Percentiles rank a stretch among this genome's conserved stretches.
Conservation (phyloP, 2,113 vertebrate species). For the Halichoeres trimaculatus region DNA sequence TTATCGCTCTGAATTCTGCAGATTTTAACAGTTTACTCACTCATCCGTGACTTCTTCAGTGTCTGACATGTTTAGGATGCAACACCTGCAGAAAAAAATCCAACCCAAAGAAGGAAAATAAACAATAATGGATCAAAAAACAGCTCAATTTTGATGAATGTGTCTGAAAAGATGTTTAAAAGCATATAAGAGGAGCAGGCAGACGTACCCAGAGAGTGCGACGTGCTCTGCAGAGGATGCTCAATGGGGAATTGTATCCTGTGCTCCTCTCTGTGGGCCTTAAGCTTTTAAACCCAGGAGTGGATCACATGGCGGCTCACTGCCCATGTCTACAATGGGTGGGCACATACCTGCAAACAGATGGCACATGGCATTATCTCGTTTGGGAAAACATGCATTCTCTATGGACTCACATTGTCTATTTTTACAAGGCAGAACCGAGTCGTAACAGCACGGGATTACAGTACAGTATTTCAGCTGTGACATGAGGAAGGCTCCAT, state of each 20-base stretch:
- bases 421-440: conserved; percentile 72
- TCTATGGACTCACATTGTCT: conserved; percentile 66
- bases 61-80: conserved; percentile 87
- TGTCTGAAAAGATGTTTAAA: not conserved
- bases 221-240: conserved; percentile 31
- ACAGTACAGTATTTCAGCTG: conserved; percentile 20
- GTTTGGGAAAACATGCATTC: conserved; percentile 73
- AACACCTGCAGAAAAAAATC: conserved; percentile 51
- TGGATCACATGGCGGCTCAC: conserved; percentile 77
- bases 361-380: conserved; percentile 66
- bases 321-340: conserved; percentile 68
- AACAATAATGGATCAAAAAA: not conserved
- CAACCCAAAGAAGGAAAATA: not conserved
- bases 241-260: conserved; percentile 47
- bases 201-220: conserved; percentile 69
- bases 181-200: not conserved
- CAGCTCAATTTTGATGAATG: not conserved
- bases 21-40: conserved; percentile 83
- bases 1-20: not conserved
- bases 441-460: conserved; percentile 44
- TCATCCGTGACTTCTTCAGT: conserved; percentile 85
- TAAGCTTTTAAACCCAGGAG: conserved; percentile 81
- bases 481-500: conserved; percentile 22
- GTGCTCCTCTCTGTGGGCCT: conserved; percentile 50
- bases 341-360: conserved; percentile 79